A percentile compares a stretch with the other conserved stretches of the same genome.
These are phyloP conservation scores for Gulo gulo DNA, from an alignment of 2,113 vertebrate genomes.

Conservation along the genomic window DNA sequence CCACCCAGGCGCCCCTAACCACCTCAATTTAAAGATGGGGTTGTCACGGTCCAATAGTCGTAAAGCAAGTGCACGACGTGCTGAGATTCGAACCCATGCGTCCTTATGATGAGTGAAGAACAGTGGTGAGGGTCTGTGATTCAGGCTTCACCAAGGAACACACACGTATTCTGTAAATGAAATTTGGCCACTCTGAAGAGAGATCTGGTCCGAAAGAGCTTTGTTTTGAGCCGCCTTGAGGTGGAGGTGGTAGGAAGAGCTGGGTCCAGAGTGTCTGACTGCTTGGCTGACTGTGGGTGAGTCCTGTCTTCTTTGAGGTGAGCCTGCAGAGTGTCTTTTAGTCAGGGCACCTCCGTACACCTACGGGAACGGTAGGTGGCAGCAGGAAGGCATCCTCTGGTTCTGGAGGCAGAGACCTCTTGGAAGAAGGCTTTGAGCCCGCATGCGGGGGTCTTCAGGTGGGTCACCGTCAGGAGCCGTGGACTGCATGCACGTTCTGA, in stretches of 20 bases:
- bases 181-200: not conserved
- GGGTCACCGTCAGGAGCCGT: too few relatives aligned
- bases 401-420: not conserved
- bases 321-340: not conserved
- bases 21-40: not conserved
- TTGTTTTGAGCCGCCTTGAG: not conserved
- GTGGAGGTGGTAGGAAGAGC: not conserved
- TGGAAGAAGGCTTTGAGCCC: not conserved
- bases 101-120: not conserved
- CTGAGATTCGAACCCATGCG: not conserved
- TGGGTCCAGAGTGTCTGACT: not conserved
- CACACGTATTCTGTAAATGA: not conserved
- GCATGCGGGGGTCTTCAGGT: not conserved
- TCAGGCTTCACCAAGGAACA: not conserved
- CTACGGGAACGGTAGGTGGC: not conserved
- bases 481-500: not conserved
- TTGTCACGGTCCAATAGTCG: not conserved
- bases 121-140: not conserved
- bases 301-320: not conserved
- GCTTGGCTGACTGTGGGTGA: not conserved
- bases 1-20: not conserved
- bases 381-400: not conserved
- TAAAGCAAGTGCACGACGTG: not conserved
- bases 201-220: not conserved
- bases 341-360: not conserved